Conservation (phyloP, 2,113 vertebrate genomes). For the Azemiops feae region DNA sequence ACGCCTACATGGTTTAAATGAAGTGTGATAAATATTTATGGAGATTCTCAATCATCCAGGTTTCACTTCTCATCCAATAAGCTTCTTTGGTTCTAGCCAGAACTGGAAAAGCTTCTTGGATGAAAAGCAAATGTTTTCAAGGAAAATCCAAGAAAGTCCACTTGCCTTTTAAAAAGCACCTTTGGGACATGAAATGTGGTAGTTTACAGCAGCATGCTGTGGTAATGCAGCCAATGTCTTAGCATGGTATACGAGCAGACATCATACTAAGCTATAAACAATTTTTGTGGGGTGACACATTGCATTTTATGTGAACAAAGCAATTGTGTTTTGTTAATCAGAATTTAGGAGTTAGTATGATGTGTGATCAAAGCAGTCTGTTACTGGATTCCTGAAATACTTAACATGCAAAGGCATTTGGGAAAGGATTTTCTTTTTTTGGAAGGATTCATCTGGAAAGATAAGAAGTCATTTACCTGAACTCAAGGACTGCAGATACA, state of each 20-base stretch:
- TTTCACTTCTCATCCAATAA: neutral
- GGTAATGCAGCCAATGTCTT: too few relatives aligned
- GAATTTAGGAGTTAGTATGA: neutral
- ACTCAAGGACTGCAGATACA: neutral
- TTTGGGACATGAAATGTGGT: neutral
- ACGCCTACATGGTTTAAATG: neutral
- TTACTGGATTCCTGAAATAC: neutral
- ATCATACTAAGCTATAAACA: too few relatives aligned
- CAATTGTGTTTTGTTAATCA: neutral
- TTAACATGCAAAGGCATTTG: constrained; percentile 27
- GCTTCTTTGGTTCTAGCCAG: neutral
- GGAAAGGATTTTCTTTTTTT: constrained; percentile 34
- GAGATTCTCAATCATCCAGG: neutral
- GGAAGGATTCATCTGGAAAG: constrained; percentile 45
- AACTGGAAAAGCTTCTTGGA: too few relatives aligned
- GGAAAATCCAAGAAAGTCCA: neutral
- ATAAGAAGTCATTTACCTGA: neutral
- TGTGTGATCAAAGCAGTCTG: neutral
- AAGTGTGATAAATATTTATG: neutral
- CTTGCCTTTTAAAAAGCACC: neutral
- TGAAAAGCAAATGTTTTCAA: too few relatives aligned
- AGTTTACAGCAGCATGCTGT: neutral
- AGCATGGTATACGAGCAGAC: too few relatives aligned
- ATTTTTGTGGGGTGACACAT: neutral
- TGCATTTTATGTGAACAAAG: neutral